A percentile compares a stretch with the other conserved stretches of the same genome.
Evolutionary conservation across 2,113 vertebrate species (phyloP).

Genomic region (Capra hircus): DNA sequence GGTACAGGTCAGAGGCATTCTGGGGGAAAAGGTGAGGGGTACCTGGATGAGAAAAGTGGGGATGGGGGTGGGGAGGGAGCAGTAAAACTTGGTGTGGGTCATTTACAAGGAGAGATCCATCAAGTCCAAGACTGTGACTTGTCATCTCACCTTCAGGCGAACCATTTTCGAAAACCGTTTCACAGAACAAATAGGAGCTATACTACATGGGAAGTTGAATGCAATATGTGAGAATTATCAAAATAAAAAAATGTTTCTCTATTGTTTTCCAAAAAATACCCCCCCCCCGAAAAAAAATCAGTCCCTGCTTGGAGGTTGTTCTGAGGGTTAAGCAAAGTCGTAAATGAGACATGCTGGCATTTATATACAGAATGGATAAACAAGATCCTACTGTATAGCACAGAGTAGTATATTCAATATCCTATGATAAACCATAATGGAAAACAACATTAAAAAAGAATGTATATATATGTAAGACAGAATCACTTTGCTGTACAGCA

Average conservation of each 20-base stretch:
- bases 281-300: rapidly evolving
- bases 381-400: neutral
- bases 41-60: conserved; percentile 58
- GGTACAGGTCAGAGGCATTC: conserved; percentile 82
- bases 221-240: conserved; percentile 54
- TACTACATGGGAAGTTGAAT: neutral
- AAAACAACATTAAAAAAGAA: neutral
- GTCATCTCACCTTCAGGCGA: conserved; percentile 39
- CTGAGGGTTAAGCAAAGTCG: neutral
- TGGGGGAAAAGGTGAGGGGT: conserved; percentile 25
- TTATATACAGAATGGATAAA: neutral
- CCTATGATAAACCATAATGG: neutral
- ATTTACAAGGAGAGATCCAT: conserved; percentile 76
- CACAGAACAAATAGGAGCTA: conserved; percentile 31
- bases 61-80: conserved; percentile 33
- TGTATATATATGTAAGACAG: neutral
- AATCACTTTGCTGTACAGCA: neutral
- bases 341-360: neutral
- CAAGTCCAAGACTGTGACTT: conserved; percentile 45
- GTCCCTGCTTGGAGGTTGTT: neutral
- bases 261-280: neutral
- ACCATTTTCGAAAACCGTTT: conserved; percentile 64
- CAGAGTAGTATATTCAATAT: neutral
- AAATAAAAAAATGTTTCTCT: conserved; percentile 70
- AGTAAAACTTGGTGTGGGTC: conserved; percentile 73